Evolutionary conservation across 92 coral and sea anemone genomes (phyloP), one percentile per base, ranked within the genome.

Genomic region (Zoanthus gigantus): DNA sequence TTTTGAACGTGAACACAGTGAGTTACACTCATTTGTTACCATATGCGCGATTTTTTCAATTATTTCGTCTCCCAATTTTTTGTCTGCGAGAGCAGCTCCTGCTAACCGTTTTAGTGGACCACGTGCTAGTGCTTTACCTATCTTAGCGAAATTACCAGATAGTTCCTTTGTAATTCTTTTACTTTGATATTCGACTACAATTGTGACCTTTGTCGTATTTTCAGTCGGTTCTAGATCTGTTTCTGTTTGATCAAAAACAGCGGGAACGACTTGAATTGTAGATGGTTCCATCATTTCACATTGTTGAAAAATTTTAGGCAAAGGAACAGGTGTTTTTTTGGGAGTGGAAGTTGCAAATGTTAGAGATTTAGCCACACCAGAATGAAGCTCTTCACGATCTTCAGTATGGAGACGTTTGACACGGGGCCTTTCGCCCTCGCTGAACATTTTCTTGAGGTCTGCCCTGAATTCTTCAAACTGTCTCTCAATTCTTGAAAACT

Each of bases 1-100:
- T 28, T 87, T 87, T 77, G 46, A 65, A 67, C 74, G 79, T 29
- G 90, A 66, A 79, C 90, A 76, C 71, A 87, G 85, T 48, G 67
- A 63, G 56, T 63, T 29, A 18, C 71, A 52, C 73, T 82, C 86
- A 28, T 48, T 63, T 10, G 61, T 28, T 28, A 82, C 50, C 32
- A 56, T 48, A 31, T 12, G 72, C 34, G 46, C 48, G 67, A 65
- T 72, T 63, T 82, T 82, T 63, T 0, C 57, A 10, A 82, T 75
- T 12, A 78, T 58, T 46, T 52, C 66, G 15, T 65, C 66, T 28
- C 34, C 9, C 34, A 72, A 14, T 78, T 69, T 16, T 52, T 69
- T 54, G 29, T 87, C 80, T 14, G 52, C 54, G 9, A 78, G 77
- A 13, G 79, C 76, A 58, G 90, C 81, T 23, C 90, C 90, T 67